phyloP scores from a whole-genome alignment of 2,888 invertebrate genomes.

The Eilema griseolum region DNA sequence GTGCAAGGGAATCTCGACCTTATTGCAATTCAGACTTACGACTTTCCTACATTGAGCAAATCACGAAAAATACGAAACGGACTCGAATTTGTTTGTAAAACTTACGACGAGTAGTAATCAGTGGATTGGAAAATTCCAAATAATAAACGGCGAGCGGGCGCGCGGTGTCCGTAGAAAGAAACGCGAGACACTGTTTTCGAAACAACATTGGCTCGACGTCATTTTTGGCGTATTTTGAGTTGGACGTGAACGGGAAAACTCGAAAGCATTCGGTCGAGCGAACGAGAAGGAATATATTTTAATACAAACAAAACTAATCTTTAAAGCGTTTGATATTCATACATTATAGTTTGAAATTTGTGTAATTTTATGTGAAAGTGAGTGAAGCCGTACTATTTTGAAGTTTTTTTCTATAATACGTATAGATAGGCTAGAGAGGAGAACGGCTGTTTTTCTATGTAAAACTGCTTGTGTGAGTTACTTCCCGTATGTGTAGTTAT shows the following conservation, averaged over 20 bases:
- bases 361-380: slow-evolving; percentile 66
- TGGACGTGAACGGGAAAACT: slow-evolving; percentile 85
- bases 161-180: slow-evolving; percentile 78
- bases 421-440: slow-evolving; percentile 75
- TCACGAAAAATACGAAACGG: slow-evolving; percentile 84
- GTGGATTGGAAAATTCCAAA: slow-evolving; percentile 90
- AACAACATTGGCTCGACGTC: slow-evolving; percentile 83
- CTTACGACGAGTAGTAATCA: slow-evolving; percentile 81
- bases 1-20: slow-evolving; percentile 68
- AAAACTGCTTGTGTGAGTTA: slow-evolving; percentile 75
- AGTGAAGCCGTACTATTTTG: slow-evolving; percentile 84
- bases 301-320: slow-evolving; percentile 73
- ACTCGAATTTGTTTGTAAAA: slow-evolving; percentile 84
- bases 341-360: slow-evolving; percentile 71
- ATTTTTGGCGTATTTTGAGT: slow-evolving; percentile 88
- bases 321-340: slow-evolving; percentile 66
- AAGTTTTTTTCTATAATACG: slow-evolving; percentile 82
- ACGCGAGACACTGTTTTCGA: slow-evolving; percentile 86
- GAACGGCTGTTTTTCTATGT: slow-evolving; percentile 85
- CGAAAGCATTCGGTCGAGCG: slow-evolving; percentile 83
- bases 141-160: slow-evolving; percentile 76
- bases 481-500: slow-evolving; percentile 82
- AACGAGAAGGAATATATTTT: slow-evolving; percentile 67
- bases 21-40: slow-evolving; percentile 71
- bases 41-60: slow-evolving; percentile 83